phyloP scores from a whole-genome alignment of 2,888 invertebrate genomes.

The Aphidoletes aphidimyza region DNA sequence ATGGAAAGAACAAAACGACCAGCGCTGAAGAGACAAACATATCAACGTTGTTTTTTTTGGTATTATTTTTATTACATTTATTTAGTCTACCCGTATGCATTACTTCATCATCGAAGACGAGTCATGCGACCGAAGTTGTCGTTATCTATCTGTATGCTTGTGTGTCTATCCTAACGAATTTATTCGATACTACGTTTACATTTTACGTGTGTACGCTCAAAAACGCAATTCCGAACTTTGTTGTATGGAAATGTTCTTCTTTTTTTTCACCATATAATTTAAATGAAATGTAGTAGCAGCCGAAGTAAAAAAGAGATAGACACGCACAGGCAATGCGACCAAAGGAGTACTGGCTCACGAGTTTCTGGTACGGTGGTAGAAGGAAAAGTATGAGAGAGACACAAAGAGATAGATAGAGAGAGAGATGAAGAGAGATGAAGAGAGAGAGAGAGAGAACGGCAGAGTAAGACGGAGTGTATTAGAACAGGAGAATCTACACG shows the following conservation, averaged over 20 bases:
- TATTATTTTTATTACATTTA: conserved; percentile 46
- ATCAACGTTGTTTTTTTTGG: background rate
- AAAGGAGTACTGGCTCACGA: background rate
- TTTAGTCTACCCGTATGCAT: conserved; percentile 50
- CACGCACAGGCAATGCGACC: background rate
- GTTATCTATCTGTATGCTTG: conserved; percentile 3
- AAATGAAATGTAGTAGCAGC: conserved; percentile 41
- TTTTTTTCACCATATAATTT: conserved; percentile 19
- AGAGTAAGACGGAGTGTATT: conserved; percentile 6
- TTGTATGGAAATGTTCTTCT: conserved; percentile 20
- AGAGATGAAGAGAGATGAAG: conserved; percentile 24
- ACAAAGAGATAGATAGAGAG: too few species aligned
- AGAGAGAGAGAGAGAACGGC: conserved; percentile 22
- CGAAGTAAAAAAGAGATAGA: conserved; percentile 1
- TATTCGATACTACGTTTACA: conserved; percentile 16
- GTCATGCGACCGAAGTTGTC: conserved; percentile 44
- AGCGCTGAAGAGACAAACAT: background rate
- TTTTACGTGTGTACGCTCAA: background rate
- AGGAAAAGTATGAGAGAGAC: conserved; percentile 2
- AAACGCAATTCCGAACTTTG: background rate
- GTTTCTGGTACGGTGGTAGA: background rate
- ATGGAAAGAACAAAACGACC: conserved; percentile 13
- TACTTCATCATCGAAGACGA: conserved; percentile 22
- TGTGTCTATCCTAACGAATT: conserved; percentile 10
- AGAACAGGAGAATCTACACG: conserved; percentile 38